These are phyloP conservation scores for Panagrolaimus sp. DNA, from an alignment of 1,140 invertebrate genomes.

Conservation along the genomic window DNA sequence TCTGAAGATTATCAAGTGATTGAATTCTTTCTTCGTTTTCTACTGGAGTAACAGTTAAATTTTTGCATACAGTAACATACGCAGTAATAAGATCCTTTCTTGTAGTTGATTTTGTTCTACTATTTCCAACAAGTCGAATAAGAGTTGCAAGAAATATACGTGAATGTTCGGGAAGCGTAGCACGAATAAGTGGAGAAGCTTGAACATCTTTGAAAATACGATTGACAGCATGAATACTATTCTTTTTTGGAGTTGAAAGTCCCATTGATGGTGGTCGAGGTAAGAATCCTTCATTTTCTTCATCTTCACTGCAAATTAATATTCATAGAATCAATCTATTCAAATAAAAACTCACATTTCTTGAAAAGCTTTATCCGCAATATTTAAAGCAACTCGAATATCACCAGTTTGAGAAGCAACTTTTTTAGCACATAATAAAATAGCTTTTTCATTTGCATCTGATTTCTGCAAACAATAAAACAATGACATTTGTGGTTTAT, in stretches of 20 bases:
- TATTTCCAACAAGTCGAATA: slow-evolving; percentile 27
- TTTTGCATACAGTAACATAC: slow-evolving; percentile 32
- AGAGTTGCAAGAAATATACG: slow-evolving; percentile 69
- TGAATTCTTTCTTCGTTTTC: slow-evolving; percentile 24
- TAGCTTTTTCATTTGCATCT: slow-evolving; percentile 63
- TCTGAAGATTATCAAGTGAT: slow-evolving; percentile 25
- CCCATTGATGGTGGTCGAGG: background rate
- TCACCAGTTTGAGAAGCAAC: slow-evolving; percentile 89
- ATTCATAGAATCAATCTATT: background rate
- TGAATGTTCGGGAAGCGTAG: slow-evolving; percentile 76
- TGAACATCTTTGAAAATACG: slow-evolving; percentile 57
- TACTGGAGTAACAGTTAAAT: slow-evolving; percentile 28
- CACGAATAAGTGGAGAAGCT: slow-evolving; percentile 48
- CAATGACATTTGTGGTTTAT: no score
- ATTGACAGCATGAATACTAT: slow-evolving; percentile 33
- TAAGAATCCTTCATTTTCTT: slow-evolving; percentile 9
- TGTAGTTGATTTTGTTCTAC: slow-evolving; percentile 17
- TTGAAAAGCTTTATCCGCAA: slow-evolving; percentile 63
- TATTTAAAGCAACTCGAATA: slow-evolving; percentile 81
- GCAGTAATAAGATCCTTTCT: background rate
- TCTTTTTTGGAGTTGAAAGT: slow-evolving; percentile 37
- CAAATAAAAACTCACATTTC: slow-evolving; percentile 70
- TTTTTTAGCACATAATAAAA: slow-evolving; percentile 85
- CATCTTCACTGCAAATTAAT: background rate
- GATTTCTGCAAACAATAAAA: slow-evolving; percentile 40